phyloP scores from a whole-genome alignment of 23 tunicate species.

The Styela clava region DNA sequence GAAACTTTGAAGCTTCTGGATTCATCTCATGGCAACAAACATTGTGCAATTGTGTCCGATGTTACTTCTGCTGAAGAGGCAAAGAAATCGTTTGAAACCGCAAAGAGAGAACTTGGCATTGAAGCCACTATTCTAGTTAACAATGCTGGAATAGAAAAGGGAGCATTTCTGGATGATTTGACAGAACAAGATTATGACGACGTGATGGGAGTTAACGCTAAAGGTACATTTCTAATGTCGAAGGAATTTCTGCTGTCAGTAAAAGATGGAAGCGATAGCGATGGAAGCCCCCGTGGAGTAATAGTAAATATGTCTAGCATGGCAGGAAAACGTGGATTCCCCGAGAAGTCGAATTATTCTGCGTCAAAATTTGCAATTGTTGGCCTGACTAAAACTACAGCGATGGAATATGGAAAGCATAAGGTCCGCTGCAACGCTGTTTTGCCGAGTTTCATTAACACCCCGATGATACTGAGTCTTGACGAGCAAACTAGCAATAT shows the following conservation, averaged over 20 bases:
- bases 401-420: slow-evolving; percentile 42
- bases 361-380: slow-evolving; percentile 83
- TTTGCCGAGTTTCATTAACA: background rate
- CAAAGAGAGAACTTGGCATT: background rate
- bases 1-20: background rate
- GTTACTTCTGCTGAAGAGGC: slow-evolving; percentile 2
- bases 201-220: slow-evolving; percentile 16
- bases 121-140: slow-evolving; percentile 31
- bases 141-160: slow-evolving; percentile 33
- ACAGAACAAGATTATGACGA: slow-evolving; percentile 21
- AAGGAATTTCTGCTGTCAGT: slow-evolving; percentile 33
- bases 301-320: slow-evolving; percentile 68
- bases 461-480: background rate
- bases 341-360: slow-evolving; percentile 39
- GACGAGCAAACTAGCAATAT: background rate
- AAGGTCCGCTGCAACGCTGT: slow-evolving; percentile 18
- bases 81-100: background rate
- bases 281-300: slow-evolving; percentile 13
- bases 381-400: slow-evolving; percentile 62
- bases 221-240: slow-evolving; percentile 52
- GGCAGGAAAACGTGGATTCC: slow-evolving; percentile 36
- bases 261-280: slow-evolving; percentile 11
- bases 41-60: background rate
- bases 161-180: too few relatives aligned
- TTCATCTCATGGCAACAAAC: background rate